Percentiles rank a stretch among this genome's conserved stretches.
Conservation (phyloP, 1,140 invertebrate species). For the honey bee (Apis mellifera) region DNA sequence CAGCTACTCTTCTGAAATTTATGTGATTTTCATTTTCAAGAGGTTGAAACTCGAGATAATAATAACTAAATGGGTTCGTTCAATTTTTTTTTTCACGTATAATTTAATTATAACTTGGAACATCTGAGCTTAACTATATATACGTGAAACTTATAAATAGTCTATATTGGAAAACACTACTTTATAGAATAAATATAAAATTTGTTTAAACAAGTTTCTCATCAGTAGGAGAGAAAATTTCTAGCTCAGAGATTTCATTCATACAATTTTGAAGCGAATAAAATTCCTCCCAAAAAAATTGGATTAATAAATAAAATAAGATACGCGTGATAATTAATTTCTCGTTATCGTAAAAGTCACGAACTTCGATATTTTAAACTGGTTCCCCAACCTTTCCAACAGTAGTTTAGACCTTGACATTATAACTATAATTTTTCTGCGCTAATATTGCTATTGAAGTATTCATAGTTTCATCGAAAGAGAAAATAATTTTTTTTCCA, state of each 20-base stretch:
- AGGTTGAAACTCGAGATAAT: background rate
- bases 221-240: too few species aligned
- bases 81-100: background rate
- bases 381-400: constrained; percentile 18
- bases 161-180: background rate
- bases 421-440: constrained; percentile 29
- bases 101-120: background rate
- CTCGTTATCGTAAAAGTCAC: constrained; percentile 2
- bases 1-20: background rate
- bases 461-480: background rate
- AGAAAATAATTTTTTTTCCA: background rate
- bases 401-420: constrained; percentile 47
- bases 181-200: background rate
- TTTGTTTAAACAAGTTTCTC: background rate
- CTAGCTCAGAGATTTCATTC: too few species aligned
- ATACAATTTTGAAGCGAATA: too few species aligned
- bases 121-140: background rate
- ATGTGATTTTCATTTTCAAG: background rate
- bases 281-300: too few species aligned
- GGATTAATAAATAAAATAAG: too few species aligned
- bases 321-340: too few species aligned
- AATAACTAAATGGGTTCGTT: too few species aligned
- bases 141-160: background rate
- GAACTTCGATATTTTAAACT: constrained; percentile 56
- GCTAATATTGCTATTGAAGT: constrained; percentile 2